Evolutionary conservation across 2,113 vertebrate genomes (phyloP).

Genomic region (Anas platyrhynchos): DNA sequence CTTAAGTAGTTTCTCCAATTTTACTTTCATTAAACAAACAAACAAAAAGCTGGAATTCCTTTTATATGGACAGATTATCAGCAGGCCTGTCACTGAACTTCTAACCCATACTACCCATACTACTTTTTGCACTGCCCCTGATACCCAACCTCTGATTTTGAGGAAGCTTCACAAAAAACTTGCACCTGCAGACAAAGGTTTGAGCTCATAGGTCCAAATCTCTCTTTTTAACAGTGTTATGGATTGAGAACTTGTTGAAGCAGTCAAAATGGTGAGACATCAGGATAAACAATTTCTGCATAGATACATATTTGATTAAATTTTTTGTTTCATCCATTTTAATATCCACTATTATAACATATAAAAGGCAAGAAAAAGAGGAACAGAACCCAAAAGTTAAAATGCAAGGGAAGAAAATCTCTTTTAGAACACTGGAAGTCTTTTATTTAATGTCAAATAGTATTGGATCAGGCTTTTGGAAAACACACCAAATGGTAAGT

Average conservation of each 20-base stretch:
- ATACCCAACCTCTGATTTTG: too few species aligned
- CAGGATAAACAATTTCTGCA: background rate
- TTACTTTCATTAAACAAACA: too few species aligned
- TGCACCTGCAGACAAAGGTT: too few species aligned
- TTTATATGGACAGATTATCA: too few species aligned
- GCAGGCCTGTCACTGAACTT: too few species aligned
- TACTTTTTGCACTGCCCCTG: too few species aligned
- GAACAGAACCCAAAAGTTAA: background rate
- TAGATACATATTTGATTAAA: background rate
- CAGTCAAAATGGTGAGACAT: background rate
- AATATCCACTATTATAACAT: background rate
- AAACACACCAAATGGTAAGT: background rate
- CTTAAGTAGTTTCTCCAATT: too few species aligned
- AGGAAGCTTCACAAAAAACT: too few species aligned
- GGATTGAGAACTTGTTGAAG: background rate
- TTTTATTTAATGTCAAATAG: background rate
- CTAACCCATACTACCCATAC: too few species aligned
- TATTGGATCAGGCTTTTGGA: background rate
- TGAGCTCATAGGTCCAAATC: background rate
- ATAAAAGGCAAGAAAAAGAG: background rate
- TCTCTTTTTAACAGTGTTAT: background rate
- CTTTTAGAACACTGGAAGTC: background rate
- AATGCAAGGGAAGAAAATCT: background rate
- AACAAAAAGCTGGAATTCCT: too few species aligned
- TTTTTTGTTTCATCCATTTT: background rate